These are phyloP conservation scores for Cephalopholis sonnerati DNA, from an alignment of 2,113 vertebrate species.

Conservation along the genomic window DNA sequence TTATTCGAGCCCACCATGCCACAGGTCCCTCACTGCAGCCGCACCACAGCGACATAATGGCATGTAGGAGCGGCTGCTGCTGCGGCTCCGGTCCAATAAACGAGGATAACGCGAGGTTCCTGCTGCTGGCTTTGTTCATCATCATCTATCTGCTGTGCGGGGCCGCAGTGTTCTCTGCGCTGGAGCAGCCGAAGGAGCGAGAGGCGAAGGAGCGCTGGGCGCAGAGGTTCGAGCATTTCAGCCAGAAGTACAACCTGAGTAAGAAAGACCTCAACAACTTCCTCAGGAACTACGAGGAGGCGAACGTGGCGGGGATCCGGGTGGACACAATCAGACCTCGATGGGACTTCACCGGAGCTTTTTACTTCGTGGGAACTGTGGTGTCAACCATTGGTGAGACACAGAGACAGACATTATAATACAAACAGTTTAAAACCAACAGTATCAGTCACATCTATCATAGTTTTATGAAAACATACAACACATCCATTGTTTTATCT, in stretches of 20 bases:
- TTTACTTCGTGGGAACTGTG: slow-evolving; percentile 97
- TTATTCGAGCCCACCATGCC: slow-evolving; percentile 54
- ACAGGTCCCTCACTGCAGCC: slow-evolving; percentile 43
- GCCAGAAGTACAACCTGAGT: slow-evolving; percentile 90
- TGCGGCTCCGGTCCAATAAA: slow-evolving; percentile 87
- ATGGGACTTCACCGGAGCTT: slow-evolving; percentile 96
- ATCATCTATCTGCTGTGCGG: slow-evolving; percentile 92
- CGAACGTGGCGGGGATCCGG: slow-evolving; percentile 90
- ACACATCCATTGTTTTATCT: background rate
- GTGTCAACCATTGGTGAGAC: slow-evolving; percentile 96
- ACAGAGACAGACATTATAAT: background rate
- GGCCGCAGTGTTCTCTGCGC: slow-evolving; percentile 95
- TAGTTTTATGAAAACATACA: too few species aligned
- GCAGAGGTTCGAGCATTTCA: slow-evolving; percentile 91
- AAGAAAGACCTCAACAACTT: slow-evolving; percentile 88
- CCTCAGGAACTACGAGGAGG: slow-evolving; percentile 92
- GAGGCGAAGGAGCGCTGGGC: slow-evolving; percentile 92
- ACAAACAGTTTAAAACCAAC: background rate
- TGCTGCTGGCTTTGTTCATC: slow-evolving; percentile 91
- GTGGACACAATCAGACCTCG: slow-evolving; percentile 90
- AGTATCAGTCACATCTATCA: background rate
- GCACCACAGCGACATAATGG: slow-evolving; percentile 85
- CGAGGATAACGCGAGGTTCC: slow-evolving; percentile 95
- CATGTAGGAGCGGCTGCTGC: slow-evolving; percentile 87
- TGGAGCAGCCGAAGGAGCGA: slow-evolving; percentile 92